These are phyloP conservation scores for Acanthornis magna DNA, from an alignment of 2,797 vertebrate genomes.

Conservation along the genomic window DNA sequence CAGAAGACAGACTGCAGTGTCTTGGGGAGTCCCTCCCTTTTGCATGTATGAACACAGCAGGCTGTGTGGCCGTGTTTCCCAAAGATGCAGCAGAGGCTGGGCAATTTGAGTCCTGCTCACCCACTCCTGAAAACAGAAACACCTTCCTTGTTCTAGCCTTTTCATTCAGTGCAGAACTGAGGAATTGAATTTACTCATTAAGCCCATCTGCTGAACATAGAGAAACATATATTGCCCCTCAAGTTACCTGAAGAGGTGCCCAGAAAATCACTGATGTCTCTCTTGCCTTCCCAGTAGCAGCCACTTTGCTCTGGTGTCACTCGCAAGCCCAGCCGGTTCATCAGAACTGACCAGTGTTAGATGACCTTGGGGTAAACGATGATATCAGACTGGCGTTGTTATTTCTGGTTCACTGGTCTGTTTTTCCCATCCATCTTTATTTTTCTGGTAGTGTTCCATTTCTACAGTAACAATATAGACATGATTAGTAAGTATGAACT, in stretches of 20 bases:
- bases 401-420: not conserved
- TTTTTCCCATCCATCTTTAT: not conserved
- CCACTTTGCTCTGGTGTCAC: not conserved
- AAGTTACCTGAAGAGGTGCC: not conserved
- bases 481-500: not conserved
- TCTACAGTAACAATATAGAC: not conserved
- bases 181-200: not conserved
- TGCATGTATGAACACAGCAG: accelerated
- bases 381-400: not conserved
- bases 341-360: not conserved
- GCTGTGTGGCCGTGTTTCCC: not conserved
- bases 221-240: not conserved
- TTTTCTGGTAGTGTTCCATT: not conserved
- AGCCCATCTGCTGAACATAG: not conserved
- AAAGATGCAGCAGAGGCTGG: not conserved
- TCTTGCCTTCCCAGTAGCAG: not conserved
- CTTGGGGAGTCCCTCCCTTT: not conserved
- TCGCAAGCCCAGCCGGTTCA: not conserved
- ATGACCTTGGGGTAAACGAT: not conserved
- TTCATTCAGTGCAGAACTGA: not conserved
- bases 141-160: not conserved
- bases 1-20: not conserved
- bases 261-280: not conserved
- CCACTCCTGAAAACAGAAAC: not conserved
- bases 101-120: not conserved